phyloP scores from a whole-genome alignment of 2,797 vertebrate genomes.

The Microcaecilia unicolor region DNA sequence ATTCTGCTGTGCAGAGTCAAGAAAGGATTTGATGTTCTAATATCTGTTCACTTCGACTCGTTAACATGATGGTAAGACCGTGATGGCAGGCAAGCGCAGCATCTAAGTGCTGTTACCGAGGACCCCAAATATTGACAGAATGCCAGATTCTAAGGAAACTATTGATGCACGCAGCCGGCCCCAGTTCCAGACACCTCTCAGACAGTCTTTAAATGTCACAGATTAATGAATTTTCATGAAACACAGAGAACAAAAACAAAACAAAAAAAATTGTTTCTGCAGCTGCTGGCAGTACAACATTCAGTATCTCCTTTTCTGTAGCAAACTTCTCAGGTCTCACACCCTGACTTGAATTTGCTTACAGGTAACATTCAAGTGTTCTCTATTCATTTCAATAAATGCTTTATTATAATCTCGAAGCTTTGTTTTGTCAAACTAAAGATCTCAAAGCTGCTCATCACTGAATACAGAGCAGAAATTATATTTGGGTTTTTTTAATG shows the following conservation, averaged over 20 bases:
- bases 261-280: constrained; percentile 16
- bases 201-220: constrained; percentile 71
- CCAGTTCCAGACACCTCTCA: constrained; percentile 66
- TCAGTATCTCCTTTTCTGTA: neutral
- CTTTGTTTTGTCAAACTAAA: too few relatives aligned
- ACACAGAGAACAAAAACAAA: constrained; percentile 11
- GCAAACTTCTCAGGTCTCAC: too few relatives aligned
- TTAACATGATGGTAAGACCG: constrained; percentile 42
- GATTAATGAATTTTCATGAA: constrained; percentile 76
- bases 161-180: constrained; percentile 59
- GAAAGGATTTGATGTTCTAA: constrained; percentile 49
- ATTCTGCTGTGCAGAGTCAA: constrained; percentile 39
- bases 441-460: too few relatives aligned
- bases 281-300: constrained; percentile 7
- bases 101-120: constrained; percentile 51
- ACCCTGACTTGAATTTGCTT: too few relatives aligned
- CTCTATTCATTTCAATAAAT: too few relatives aligned
- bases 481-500: too few relatives aligned
- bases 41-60: constrained; percentile 42
- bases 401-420: too few relatives aligned
- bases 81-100: constrained; percentile 47
- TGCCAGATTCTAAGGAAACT: constrained; percentile 60
- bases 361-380: too few relatives aligned
- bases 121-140: constrained; percentile 66
- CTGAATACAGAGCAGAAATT: too few relatives aligned